Percentiles rank a stretch among this genome's conserved stretches.
Evolutionary conservation across 2,113 vertebrate species (phyloP).

Genomic region (Boulengeromyrus knoepffleri): DNA sequence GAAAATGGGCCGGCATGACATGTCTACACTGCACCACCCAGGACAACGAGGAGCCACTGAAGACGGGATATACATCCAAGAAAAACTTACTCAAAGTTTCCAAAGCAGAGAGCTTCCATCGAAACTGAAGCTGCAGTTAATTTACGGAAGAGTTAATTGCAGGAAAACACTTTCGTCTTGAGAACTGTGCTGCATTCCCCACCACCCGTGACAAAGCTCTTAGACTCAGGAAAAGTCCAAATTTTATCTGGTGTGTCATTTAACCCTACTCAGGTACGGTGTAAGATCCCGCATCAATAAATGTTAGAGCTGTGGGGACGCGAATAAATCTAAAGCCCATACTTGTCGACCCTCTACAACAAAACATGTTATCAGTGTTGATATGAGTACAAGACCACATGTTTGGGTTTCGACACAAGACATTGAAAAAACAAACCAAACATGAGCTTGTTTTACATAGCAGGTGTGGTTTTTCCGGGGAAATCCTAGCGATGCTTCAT

Average conservation of each 20-base stretch:
- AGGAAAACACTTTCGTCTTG: background rate
- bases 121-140: background rate
- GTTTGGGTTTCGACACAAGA: background rate
- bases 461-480: background rate
- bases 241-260: background rate
- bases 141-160: background rate
- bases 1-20: constrained; percentile 36
- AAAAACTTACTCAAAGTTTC: background rate
- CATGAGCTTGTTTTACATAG: background rate
- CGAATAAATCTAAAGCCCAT: background rate
- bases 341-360: background rate
- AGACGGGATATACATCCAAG: background rate
- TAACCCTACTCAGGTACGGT: background rate
- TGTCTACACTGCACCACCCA: constrained; percentile 29
- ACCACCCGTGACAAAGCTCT: background rate
- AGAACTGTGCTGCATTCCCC: background rate
- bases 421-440: background rate
- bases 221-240: background rate
- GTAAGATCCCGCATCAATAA: background rate
- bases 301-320: background rate
- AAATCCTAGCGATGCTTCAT: background rate
- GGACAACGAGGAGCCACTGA: background rate
- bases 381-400: background rate
- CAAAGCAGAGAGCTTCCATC: background rate
- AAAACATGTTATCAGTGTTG: background rate